Evolutionary conservation across 2,797 vertebrate species (phyloP), one percentile per base, ranked within the genome.

Genomic region (Phoxinus dragarum): DNA sequence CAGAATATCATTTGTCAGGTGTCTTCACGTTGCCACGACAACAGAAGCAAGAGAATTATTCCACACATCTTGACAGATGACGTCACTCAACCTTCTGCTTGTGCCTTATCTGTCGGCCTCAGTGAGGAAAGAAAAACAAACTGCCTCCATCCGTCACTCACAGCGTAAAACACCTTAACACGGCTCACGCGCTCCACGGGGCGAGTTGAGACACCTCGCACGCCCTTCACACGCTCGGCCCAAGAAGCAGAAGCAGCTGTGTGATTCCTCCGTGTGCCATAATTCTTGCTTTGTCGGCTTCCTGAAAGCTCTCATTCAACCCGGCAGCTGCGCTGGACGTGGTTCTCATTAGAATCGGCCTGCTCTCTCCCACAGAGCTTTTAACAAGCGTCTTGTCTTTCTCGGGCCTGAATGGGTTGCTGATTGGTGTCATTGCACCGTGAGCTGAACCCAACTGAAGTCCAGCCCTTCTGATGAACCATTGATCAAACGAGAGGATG

Each of bases 291-390:
- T 93, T 93, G 92, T 93, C 74, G 83, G 87, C 90, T 86, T 80
- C 84, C 86, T 91, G 90, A 93, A 91, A 92, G 91, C 84, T 79
- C 87, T 90, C 89, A 88, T 93, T 94, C 89, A 91, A 81, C 72
- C 69, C 44, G 66, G 91, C 95, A 95, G 94, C 95, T 95, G 95
- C 89, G 89, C 85, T 86, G 86, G 92, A 92, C 93, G 91, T 93
- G 92, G 89, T 83, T 92, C 88, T 93, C 92, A 92, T 92, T 92
- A 89, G 90, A 88, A 86, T 64, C 54, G 64, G 66, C 84, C 42
- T 4, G 5, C 66, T 73, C 81, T 69, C 67, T 61, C 80, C 68
- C 14, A 38, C 67, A 87, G 16, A 19, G 86, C 88, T 85, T 77
- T 81, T 81, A 89, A 88, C 89, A 88, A 88, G 86, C 66, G 74